These are phyloP conservation scores for Amyelois transitella DNA, from an alignment of 1,140 invertebrate species.

Conservation along the genomic window DNA sequence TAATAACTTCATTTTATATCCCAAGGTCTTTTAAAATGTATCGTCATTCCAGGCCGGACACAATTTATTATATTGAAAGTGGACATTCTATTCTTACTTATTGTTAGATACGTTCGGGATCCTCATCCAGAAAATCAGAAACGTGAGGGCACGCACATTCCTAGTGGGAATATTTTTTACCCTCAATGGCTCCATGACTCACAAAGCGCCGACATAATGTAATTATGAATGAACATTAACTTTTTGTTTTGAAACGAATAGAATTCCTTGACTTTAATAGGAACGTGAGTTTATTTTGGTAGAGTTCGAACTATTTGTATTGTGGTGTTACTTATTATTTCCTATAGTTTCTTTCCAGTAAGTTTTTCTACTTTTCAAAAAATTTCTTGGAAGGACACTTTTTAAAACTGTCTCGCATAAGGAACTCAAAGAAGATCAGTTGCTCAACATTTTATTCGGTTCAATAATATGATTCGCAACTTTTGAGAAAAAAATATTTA, in stretches of 20 bases:
- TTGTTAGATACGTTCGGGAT: neutral
- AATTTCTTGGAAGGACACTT: too few species aligned
- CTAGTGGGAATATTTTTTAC: slow-evolving; percentile 18
- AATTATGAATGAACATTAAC: slow-evolving; percentile 35
- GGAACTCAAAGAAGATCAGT: too few species aligned
- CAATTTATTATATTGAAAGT: neutral
- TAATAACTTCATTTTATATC: too few species aligned
- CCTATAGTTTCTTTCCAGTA: too few species aligned
- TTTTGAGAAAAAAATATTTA: too few species aligned
- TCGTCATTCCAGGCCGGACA: too few species aligned
- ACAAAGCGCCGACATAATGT: slow-evolving; percentile 43
- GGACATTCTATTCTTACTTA: neutral
- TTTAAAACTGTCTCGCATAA: too few species aligned
- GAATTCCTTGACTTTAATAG: slow-evolving; percentile 2
- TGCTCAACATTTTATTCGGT: too few species aligned
- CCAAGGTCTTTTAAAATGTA: too few species aligned
- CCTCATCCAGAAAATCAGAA: slow-evolving; percentile 6
- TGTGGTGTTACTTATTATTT: neutral
- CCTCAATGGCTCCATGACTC: slow-evolving; percentile 27
- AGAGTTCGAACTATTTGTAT: neutral
- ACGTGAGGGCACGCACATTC: slow-evolving; percentile 52
- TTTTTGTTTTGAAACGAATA: slow-evolving; percentile 13
- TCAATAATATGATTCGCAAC: too few species aligned
- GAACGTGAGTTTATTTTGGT: slow-evolving; percentile 1
- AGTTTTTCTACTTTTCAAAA: too few species aligned